These are phyloP conservation scores for Nestor notabilis DNA, from an alignment of 2,113 vertebrate species.

Conservation along the genomic window DNA sequence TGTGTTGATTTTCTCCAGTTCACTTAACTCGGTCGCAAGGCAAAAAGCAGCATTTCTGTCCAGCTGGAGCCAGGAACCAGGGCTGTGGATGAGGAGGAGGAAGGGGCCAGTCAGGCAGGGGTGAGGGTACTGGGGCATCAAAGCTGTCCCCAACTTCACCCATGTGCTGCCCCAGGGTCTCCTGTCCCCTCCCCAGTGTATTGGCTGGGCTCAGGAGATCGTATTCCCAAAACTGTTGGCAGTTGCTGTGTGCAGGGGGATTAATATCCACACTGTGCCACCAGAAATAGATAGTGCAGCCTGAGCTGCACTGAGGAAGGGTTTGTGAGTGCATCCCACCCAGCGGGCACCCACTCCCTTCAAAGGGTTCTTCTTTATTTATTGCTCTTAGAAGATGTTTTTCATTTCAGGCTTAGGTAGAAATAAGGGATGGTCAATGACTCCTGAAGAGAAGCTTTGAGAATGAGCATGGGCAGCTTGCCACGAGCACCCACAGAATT, in stretches of 20 bases:
- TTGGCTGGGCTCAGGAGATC: background rate
- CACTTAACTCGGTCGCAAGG: background rate
- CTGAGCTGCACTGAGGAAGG: background rate
- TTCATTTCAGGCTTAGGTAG: background rate
- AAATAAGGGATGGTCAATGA: fast-evolving
- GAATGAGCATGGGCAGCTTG: fast-evolving
- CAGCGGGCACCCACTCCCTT: fast-evolving
- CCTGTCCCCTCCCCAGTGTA: fast-evolving
- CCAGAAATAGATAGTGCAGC: fast-evolving
- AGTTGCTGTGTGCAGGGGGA: fast-evolving
- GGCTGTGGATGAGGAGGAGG: background rate
- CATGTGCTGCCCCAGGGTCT: fast-evolving
- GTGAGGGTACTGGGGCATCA: fast-evolving
- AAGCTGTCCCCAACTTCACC: background rate
- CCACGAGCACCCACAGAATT: fast-evolving
- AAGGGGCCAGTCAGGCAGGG: fast-evolving
- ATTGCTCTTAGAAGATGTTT: fast-evolving
- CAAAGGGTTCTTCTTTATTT: background rate
- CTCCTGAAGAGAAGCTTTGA: fast-evolving
- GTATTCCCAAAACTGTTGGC: fast-evolving
- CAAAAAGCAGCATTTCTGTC: background rate
- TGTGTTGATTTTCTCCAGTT: conserved; percentile 22
- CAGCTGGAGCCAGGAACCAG: background rate
- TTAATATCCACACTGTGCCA: background rate
- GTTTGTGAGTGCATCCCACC: background rate